phyloP scores from a whole-genome alignment of 2,888 invertebrate species.

The Lydus trimaculatus region DNA sequence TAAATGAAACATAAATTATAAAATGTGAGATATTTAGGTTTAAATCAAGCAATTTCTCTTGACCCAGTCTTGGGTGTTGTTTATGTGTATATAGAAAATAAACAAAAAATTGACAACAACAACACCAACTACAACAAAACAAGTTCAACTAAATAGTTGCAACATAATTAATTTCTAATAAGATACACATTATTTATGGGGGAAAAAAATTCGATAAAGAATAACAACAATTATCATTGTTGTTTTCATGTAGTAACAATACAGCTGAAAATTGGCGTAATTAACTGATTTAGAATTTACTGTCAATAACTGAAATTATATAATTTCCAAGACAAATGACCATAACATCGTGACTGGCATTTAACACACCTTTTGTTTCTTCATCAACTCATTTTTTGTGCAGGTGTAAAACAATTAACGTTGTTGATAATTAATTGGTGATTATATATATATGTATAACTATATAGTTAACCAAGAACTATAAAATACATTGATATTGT shows the following conservation, averaged over 20 bases:
- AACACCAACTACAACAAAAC: neutral
- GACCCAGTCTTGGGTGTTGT: slow-evolving; percentile 3
- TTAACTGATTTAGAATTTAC: neutral
- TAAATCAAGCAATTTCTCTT: slow-evolving; percentile 3
- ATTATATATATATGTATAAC: no score
- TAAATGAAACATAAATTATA: neutral
- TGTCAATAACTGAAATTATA: slow-evolving; percentile 5
- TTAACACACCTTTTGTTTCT: slow-evolving; percentile 17
- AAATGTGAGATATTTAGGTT: neutral
- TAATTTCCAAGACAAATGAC: slow-evolving; percentile 8
- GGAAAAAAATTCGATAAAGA: no score
- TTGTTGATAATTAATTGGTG: neutral
- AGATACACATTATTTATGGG: neutral
- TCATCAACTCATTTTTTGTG: neutral
- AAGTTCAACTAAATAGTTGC: neutral
- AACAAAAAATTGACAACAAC: neutral
- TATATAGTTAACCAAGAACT: no score
- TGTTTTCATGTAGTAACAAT: neutral
- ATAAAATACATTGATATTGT: neutral
- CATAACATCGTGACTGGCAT: slow-evolving; percentile 15
- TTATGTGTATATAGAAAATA: neutral
- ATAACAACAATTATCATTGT: neutral
- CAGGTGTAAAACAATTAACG: slow-evolving; percentile 14
- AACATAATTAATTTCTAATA: slow-evolving; percentile 1
- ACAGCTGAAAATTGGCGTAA: neutral